These are phyloP conservation scores for Barbus barbus DNA, from an alignment of 2,113 vertebrate species.

Conservation along the genomic window DNA sequence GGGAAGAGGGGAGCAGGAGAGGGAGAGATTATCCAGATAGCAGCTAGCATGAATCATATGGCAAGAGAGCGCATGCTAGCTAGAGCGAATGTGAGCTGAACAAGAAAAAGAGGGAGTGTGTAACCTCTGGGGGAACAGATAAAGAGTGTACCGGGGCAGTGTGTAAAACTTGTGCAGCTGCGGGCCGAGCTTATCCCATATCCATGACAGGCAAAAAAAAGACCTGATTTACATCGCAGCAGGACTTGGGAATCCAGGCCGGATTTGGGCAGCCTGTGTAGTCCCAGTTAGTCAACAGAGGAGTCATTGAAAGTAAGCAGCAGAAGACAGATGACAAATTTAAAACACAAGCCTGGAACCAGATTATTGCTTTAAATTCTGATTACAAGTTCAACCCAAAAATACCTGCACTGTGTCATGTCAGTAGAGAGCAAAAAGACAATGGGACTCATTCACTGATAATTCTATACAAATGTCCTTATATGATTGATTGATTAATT, in stretches of 20 bases:
- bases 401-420: conserved; percentile 32
- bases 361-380: conserved; percentile 32
- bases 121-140: conserved; percentile 40
- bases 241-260: conserved; percentile 22
- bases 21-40: conserved; percentile 46
- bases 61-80: conserved; percentile 44
- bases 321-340: conserved; percentile 22
- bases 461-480: neutral
- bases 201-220: conserved; percentile 6
- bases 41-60: conserved; percentile 50
- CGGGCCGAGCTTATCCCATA: conserved; percentile 33
- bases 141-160: conserved; percentile 34
- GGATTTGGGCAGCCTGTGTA: conserved; percentile 9
- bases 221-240: conserved; percentile 39
- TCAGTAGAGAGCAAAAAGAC: neutral
- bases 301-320: conserved; percentile 29
- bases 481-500: neutral
- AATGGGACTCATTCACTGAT: neutral
- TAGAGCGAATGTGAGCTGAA: conserved; percentile 25
- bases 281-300: conserved; percentile 17
- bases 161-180: conserved; percentile 39
- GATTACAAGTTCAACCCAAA: conserved; percentile 19
- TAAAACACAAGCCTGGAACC: conserved; percentile 7
- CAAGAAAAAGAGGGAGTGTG: conserved; percentile 32
- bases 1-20: conserved; percentile 36